Evolutionary conservation across 2,888 invertebrate genomes (phyloP).

Genomic region (Belgica antarctica): DNA sequence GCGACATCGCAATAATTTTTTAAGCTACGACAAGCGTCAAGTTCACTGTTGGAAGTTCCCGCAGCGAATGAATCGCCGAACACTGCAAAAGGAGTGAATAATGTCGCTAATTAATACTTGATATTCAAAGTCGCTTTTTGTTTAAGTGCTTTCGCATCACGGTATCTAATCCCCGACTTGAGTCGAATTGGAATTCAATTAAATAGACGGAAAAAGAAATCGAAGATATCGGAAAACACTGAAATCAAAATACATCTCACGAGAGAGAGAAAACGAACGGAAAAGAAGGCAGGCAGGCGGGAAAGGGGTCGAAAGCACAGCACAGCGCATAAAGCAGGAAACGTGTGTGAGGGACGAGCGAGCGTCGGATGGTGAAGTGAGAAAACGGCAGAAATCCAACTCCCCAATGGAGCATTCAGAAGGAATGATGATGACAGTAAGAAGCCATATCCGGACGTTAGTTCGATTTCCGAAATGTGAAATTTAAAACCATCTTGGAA

Average conservation of each 20-base stretch:
- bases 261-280: background rate
- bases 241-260: background rate
- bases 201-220: slow-evolving; percentile 1
- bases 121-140: slow-evolving; percentile 7
- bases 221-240: slow-evolving; percentile 22
- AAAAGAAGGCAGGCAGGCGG: background rate
- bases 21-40: background rate
- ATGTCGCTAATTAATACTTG: background rate
- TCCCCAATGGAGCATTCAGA: slow-evolving; percentile 18
- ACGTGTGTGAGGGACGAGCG: background rate
- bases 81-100: background rate
- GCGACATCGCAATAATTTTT: background rate
- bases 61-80: too few relatives aligned
- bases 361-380: background rate
- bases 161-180: background rate
- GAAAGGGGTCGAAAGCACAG: slow-evolving; percentile 11
- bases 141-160: slow-evolving; percentile 12
- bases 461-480: slow-evolving; percentile 31
- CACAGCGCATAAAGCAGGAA: background rate
- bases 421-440: slow-evolving; percentile 28
- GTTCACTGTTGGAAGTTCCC: too few relatives aligned
- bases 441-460: slow-evolving; percentile 26
- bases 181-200: slow-evolving; percentile 1
- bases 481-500: slow-evolving; percentile 19
- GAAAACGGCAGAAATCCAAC: slow-evolving; percentile 7